phyloP scores from a whole-genome alignment of 1,140 invertebrate species.

The Atta colombica region DNA sequence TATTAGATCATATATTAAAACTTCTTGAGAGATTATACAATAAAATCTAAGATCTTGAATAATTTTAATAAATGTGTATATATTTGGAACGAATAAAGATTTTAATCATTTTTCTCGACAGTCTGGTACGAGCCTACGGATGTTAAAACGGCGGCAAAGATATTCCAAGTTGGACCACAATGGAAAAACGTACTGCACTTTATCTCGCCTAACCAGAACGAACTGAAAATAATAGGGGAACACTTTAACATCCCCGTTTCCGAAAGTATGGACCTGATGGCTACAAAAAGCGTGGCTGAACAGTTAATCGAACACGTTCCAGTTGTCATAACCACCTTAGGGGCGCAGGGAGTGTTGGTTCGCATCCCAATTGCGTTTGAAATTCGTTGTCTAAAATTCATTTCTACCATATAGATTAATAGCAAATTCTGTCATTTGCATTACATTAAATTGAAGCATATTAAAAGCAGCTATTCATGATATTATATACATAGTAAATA shows the following conservation, averaged over 20 bases:
- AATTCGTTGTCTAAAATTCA: too few relatives aligned
- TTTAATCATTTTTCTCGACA: constrained; percentile 76
- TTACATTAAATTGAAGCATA: too few relatives aligned
- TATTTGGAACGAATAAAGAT: not conserved
- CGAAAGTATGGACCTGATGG: constrained; percentile 61
- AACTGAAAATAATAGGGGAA: constrained; percentile 84
- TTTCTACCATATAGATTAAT: too few relatives aligned
- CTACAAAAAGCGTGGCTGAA: constrained; percentile 73
- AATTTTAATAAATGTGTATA: not conserved
- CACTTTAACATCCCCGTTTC: constrained; percentile 76
- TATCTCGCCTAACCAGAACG: constrained; percentile 88
- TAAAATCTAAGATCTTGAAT: not conserved
- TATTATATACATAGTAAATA: too few relatives aligned
- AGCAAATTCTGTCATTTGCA: too few relatives aligned
- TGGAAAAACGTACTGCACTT: constrained; percentile 85
- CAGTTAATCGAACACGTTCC: constrained; percentile 79
- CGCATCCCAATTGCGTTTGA: constrained; percentile 31
- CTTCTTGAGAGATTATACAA: too few relatives aligned
- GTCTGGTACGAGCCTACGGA: constrained; percentile 91
- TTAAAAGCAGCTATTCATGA: too few relatives aligned
- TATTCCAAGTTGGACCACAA: constrained; percentile 84
- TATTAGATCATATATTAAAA: too few relatives aligned
- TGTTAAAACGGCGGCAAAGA: constrained; percentile 86
- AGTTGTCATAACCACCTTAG: constrained; percentile 83
- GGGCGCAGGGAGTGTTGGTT: constrained; percentile 84